These are phyloP conservation scores for Cranoglanis bouderius DNA, from an alignment of 2,113 vertebrate species.

Conservation along the genomic window DNA sequence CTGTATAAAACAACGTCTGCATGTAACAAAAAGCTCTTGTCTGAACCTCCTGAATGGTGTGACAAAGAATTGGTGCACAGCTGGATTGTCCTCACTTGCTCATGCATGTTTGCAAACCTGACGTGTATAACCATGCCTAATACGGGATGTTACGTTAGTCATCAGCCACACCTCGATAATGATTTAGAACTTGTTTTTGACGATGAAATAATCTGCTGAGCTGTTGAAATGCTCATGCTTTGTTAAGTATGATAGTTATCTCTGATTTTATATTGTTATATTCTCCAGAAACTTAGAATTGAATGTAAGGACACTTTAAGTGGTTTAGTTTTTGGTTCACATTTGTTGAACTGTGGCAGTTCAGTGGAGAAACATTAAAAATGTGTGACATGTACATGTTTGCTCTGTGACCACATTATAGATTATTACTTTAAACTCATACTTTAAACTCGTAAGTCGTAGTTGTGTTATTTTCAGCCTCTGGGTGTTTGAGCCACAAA, in stretches of 20 bases:
- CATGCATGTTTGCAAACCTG: constrained; percentile 15
- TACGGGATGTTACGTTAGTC: background rate
- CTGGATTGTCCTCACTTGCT: constrained; percentile 16
- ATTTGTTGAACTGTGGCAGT: background rate
- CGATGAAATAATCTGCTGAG: background rate
- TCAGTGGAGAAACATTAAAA: background rate
- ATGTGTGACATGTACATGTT: background rate
- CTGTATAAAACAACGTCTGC: background rate
- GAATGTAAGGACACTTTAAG: background rate
- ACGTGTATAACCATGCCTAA: background rate
- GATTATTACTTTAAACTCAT: background rate
- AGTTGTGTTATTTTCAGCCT: background rate
- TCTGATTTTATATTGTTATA: background rate
- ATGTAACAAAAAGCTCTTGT: background rate
- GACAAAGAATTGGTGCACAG: background rate
- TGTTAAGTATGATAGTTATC: background rate
- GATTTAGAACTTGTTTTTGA: background rate
- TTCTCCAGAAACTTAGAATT: background rate
- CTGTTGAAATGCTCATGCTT: background rate
- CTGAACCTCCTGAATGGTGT: background rate
- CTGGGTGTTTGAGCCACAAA: background rate
- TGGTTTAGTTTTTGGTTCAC: background rate
- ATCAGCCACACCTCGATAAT: constrained; percentile 5
- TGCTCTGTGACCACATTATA: background rate
- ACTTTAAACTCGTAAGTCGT: too few relatives aligned